These are phyloP conservation scores for Austrolebias charrua DNA, from an alignment of 2,797 vertebrate genomes.

Conservation along the genomic window DNA sequence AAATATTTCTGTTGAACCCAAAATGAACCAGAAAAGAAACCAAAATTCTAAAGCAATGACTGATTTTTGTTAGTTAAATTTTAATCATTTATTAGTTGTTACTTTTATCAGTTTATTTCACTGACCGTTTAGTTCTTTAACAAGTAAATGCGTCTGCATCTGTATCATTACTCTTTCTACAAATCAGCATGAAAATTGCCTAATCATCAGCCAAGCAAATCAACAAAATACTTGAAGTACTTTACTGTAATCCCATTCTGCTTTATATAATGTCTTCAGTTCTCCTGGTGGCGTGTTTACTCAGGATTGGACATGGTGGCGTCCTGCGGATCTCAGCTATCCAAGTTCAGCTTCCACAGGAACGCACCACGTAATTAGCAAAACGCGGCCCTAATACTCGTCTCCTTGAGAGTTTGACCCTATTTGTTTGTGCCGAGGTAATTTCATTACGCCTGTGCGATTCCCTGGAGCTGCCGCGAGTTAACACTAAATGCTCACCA, in stretches of 20 bases:
- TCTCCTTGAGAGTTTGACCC: constrained; percentile 86
- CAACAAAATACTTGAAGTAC: constrained; percentile 58
- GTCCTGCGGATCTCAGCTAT: constrained; percentile 47
- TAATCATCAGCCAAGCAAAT: constrained; percentile 62
- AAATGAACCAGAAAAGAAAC: too few species aligned
- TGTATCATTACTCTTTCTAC: constrained; percentile 27
- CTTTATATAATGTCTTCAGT: constrained; percentile 41
- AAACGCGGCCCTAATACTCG: constrained; percentile 70
- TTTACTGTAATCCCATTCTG: constrained; percentile 61
- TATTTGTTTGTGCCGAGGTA: constrained; percentile 84
- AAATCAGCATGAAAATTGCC: constrained; percentile 59
- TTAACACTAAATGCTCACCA: constrained; percentile 81
- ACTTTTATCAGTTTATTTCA: too few species aligned
- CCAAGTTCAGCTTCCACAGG: constrained; percentile 35
- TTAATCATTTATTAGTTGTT: too few species aligned
- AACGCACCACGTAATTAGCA: constrained; percentile 73
- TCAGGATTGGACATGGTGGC: constrained; percentile 59
- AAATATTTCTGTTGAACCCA: too few species aligned
- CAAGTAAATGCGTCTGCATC: too few species aligned
- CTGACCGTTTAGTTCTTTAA: too few species aligned
- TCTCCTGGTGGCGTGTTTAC: constrained; percentile 48
- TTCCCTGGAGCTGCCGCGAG: constrained; percentile 78
- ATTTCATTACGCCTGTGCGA: constrained; percentile 81
- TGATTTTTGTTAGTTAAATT: too few species aligned
- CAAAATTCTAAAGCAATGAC: too few species aligned